Percentiles rank a stretch among this genome's conserved stretches.
phyloP scores from a whole-genome alignment of 2,113 vertebrate genomes.

The Anthoscopus minutus region DNA sequence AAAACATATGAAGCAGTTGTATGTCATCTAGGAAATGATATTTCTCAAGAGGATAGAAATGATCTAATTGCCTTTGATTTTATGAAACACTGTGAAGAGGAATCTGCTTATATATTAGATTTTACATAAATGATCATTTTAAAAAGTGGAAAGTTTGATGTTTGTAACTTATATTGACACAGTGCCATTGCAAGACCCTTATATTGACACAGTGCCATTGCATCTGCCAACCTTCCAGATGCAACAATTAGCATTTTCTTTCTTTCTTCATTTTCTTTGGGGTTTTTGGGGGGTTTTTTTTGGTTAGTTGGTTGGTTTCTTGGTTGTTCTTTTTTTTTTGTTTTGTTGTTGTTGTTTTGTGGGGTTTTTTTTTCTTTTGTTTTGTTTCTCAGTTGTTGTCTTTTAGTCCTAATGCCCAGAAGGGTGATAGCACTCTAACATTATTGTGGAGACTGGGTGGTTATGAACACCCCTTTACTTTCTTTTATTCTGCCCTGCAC shows the following conservation, averaged over 20 bases:
- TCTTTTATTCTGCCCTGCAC: neutral
- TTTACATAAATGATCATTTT: slow-evolving; percentile 30
- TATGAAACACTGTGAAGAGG: slow-evolving; percentile 32
- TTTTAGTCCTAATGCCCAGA: neutral
- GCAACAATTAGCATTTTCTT: neutral
- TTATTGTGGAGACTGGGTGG: neutral
- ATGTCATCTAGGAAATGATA: slow-evolving; percentile 43
- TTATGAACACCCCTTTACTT: neutral
- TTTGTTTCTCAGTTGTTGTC: neutral
- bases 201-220: neutral
- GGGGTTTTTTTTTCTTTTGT: neutral
- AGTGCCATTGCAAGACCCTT: neutral
- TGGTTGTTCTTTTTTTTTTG: neutral
- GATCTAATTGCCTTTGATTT: slow-evolving; percentile 47
- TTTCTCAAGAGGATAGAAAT: slow-evolving; percentile 44
- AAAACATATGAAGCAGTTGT: slow-evolving; percentile 65
- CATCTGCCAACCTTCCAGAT: neutral
- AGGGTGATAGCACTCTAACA: neutral
- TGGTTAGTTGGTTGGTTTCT: neutral
- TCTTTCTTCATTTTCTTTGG: neutral
- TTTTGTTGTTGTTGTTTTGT: neutral
- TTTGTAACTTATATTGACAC: slow-evolving; percentile 7
- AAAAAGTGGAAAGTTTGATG: slow-evolving; percentile 20
- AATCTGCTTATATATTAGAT: slow-evolving; percentile 26
- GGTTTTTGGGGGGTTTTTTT: neutral